phyloP scores from a whole-genome alignment of 1,140 invertebrate species.

The Eufriesea mexicana region DNA sequence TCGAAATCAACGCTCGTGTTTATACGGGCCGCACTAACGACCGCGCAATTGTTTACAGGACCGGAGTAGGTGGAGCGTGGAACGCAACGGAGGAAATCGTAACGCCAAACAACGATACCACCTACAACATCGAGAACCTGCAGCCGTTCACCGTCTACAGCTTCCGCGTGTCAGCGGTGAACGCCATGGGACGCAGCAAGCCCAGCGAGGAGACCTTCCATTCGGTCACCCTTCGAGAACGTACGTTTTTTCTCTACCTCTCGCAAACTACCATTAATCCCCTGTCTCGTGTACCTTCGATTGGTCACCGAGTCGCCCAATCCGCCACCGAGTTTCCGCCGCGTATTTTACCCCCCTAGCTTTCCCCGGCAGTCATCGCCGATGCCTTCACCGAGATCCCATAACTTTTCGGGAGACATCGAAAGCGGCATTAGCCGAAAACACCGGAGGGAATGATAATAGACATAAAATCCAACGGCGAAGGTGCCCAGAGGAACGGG shows the following conservation, averaged over 20 bases:
- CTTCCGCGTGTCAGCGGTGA: slow-evolving; percentile 88
- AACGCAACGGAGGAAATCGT: slow-evolving; percentile 85
- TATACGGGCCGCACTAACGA: slow-evolving; percentile 5
- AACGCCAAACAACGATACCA: slow-evolving; percentile 86
- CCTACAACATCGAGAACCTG: slow-evolving; percentile 86
- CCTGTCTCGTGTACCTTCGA: background rate
- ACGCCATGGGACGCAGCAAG: slow-evolving; percentile 86
- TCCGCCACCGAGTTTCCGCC: background rate
- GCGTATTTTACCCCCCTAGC: background rate
- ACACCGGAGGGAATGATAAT: slow-evolving; percentile 21
- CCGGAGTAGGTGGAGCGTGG: slow-evolving; percentile 87
- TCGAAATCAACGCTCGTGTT: background rate
- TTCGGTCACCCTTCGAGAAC: slow-evolving; percentile 89
- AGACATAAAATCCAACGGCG: slow-evolving; percentile 6
- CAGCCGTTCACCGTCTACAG: slow-evolving; percentile 90
- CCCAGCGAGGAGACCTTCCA: slow-evolving; percentile 90
- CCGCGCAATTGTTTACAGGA: slow-evolving; percentile 81
- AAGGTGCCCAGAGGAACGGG: slow-evolving; percentile 26
- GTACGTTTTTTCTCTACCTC: slow-evolving; percentile 80
- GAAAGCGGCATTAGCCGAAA: background rate
- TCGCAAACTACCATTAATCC: background rate
- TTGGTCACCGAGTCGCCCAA: background rate
- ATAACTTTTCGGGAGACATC: slow-evolving; percentile 1
- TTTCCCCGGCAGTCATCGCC: no score
- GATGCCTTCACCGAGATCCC: background rate